Percentiles rank a stretch among this genome's conserved stretches.
These are phyloP conservation scores for Vanessa tameamea DNA, from an alignment of 1,140 invertebrate species.

Conservation along the genomic window DNA sequence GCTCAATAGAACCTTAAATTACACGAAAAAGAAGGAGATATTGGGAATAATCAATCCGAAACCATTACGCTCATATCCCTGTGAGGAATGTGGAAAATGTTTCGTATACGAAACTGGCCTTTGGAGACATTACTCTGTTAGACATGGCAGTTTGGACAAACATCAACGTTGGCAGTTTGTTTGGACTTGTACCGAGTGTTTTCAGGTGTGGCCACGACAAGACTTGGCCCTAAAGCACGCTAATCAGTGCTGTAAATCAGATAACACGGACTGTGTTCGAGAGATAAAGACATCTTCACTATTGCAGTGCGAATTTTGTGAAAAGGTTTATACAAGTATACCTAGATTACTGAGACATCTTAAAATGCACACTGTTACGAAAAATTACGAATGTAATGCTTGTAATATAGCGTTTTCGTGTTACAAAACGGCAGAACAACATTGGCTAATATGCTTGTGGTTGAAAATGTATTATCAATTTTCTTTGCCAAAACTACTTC, in stretches of 20 bases:
- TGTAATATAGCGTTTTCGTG: slow-evolving; percentile 65
- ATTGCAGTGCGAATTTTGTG: slow-evolving; percentile 57
- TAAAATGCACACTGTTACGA: slow-evolving; percentile 59
- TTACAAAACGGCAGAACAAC: slow-evolving; percentile 67
- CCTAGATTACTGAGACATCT: slow-evolving; percentile 67
- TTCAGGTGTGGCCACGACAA: slow-evolving; percentile 72
- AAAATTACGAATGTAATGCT: slow-evolving; percentile 72
- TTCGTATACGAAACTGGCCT: slow-evolving; percentile 74
- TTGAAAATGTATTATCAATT: slow-evolving; percentile 66
- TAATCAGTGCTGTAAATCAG: slow-evolving; percentile 52
- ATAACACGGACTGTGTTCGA: slow-evolving; percentile 51
- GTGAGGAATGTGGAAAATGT: slow-evolving; percentile 69
- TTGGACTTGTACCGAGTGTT: slow-evolving; percentile 75
- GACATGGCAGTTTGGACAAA: slow-evolving; percentile 55
- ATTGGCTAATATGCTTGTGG: slow-evolving; percentile 71
- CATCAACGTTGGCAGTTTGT: slow-evolving; percentile 72
- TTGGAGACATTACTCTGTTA: slow-evolving; percentile 58
- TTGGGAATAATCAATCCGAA: slow-evolving; percentile 59
- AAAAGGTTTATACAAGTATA: slow-evolving; percentile 74
- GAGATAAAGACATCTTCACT: slow-evolving; percentile 67
- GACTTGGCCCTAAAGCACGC: slow-evolving; percentile 63
- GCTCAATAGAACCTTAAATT: slow-evolving; percentile 71
- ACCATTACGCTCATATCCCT: slow-evolving; percentile 58
- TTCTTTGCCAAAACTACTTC: slow-evolving; percentile 66
- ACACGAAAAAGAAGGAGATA: slow-evolving; percentile 72